Evolutionary conservation across 2,797 vertebrate genomes (phyloP).

Genomic region (Anniella stebbinsi): DNA sequence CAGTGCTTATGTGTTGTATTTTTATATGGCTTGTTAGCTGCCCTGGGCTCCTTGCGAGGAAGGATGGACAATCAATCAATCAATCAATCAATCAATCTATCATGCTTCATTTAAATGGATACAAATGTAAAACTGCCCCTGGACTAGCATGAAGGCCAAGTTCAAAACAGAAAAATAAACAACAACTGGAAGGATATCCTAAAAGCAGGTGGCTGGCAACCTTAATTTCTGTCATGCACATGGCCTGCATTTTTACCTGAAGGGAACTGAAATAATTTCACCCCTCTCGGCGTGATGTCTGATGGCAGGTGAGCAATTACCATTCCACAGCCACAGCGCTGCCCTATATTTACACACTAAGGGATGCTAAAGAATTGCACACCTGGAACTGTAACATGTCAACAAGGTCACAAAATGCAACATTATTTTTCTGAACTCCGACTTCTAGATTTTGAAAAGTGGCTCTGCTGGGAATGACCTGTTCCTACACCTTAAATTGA

Average conservation of each 20-base stretch:
- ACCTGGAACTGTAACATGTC: neutral
- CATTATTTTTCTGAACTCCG: neutral
- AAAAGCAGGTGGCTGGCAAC: neutral
- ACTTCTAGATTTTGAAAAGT: neutral
- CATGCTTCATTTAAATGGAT: neutral
- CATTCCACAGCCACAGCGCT: neutral
- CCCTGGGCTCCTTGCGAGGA: too few relatives aligned
- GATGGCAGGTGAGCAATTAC: neutral
- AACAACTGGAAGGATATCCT: neutral
- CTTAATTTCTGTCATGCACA: neutral
- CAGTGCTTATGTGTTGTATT: too few relatives aligned
- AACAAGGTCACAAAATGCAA: slow-evolving; percentile 10
- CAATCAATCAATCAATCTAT: too few relatives aligned
- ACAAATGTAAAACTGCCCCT: neutral
- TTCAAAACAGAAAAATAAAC: neutral
- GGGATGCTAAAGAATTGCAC: neutral
- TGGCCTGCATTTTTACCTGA: neutral
- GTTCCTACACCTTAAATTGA: neutral
- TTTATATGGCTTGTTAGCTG: too few relatives aligned
- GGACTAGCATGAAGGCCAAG: neutral
- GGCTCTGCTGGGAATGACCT: accelerated
- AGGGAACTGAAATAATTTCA: neutral
- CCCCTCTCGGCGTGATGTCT: neutral
- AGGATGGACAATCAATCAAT: too few relatives aligned
- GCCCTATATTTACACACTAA: slow-evolving; percentile 13